Base-by-base conservation (phyloP, 2,113 vertebrate genomes). In the Mirza zaza region DNA sequence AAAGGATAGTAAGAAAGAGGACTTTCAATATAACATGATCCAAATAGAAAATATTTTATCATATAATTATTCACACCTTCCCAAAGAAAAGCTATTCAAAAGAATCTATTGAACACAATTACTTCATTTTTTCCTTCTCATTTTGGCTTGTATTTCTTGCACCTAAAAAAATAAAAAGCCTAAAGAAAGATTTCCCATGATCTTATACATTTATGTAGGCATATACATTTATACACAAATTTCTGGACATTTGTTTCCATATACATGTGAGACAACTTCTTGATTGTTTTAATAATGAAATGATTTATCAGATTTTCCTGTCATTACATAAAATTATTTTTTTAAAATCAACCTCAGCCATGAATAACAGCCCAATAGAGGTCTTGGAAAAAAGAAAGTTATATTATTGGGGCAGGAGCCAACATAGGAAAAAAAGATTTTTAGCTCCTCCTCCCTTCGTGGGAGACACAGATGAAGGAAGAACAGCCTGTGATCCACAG, bases 391-490 rank as follows among this genome's bases (percentile, higher is more conserved):
- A 86, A 97, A 95, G 93, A 87, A 95, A 97, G 59, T 85, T 90
- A 9, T 95, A 94, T 97, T 95, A 65, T 93, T 92, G 59, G 93
- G 91, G 82, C 73, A 95, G 96, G 88, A 97, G 68, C 42, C 76
- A 97, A 34, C 36, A 79, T 25, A 97, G 76, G 95, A 91, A 68
- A 80, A 80, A 98, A 97, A 94, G 75, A 1, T 87, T 96, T 94
- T n/a, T 68, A 89, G 18, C 92, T 97, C 87, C 48, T 98, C 80
- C 95, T 45, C 85, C 20, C 87, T 97, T 84, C 55, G 45, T 94
- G 96, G 85, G 97, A 97, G 77, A 89, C 75, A 71, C 3, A 98
- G 94, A 97, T 97, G 92, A 98, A 98, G 90, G 68, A 96, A 70
- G 15, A 85, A 34, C 61, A 36, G 80, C 83, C 98, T 98, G 55